These are phyloP conservation scores for Acanthiza pusilla DNA, from an alignment of 2,797 vertebrate species.

Conservation along the genomic window DNA sequence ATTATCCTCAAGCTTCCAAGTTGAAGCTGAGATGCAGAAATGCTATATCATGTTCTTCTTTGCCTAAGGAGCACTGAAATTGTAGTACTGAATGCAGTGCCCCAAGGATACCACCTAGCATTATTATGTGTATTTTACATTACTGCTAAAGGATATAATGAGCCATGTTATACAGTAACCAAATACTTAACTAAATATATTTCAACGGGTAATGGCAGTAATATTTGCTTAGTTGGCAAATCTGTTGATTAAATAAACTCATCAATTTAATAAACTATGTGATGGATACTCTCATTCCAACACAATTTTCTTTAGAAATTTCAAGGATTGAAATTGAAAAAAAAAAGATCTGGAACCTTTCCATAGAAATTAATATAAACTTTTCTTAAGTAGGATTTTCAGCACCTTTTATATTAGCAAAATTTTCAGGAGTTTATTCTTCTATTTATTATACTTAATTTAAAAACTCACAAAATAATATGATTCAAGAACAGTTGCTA, in stretches of 20 bases:
- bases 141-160: constrained; percentile 37
- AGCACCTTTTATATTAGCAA: background rate
- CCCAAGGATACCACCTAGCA: background rate
- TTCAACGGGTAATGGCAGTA: background rate
- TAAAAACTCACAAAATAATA: background rate
- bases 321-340: background rate
- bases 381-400: background rate
- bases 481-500: background rate
- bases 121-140: constrained; percentile 19
- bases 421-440: background rate
- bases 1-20: constrained; percentile 52
- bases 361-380: background rate
- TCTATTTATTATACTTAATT: background rate
- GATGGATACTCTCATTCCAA: background rate
- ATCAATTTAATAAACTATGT: constrained; percentile 30
- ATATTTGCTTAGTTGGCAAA: constrained; percentile 26
- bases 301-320: background rate
- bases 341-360: background rate
- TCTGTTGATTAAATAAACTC: constrained; percentile 30
- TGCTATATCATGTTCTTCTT: background rate
- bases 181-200: constrained; percentile 60
- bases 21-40: background rate
- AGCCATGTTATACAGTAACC: constrained; percentile 36
- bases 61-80: background rate
- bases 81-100: constrained; percentile 3